Percentiles rank a stretch among this genome's conserved stretches.
These are phyloP conservation scores for Meriones psammophilus DNA, from an alignment of 2,797 vertebrate species.

Conservation along the genomic window DNA sequence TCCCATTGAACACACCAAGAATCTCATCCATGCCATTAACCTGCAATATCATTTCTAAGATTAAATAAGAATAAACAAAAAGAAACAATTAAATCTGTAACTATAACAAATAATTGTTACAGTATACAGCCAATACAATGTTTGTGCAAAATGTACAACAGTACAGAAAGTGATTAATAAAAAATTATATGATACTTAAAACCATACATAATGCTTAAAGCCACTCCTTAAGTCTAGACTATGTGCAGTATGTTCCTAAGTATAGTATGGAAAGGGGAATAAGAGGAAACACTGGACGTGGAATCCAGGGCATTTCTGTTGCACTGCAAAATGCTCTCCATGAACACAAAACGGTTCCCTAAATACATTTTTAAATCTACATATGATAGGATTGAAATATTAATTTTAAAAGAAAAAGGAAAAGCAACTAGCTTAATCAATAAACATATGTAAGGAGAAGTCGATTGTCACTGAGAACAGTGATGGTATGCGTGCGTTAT, in stretches of 20 bases:
- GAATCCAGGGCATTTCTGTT: neutral
- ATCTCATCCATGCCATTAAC: neutral
- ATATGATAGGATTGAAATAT: neutral
- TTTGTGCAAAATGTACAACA: neutral
- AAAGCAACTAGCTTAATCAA: neutral
- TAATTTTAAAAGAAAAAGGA: neutral
- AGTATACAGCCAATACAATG: neutral
- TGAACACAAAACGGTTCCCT: slow-evolving; percentile 4
- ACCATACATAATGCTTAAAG: neutral
- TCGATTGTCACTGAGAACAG: neutral
- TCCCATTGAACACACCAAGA: neutral
- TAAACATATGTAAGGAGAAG: slow-evolving; percentile 16
- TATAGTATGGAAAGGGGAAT: neutral
- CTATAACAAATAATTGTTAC: neutral
- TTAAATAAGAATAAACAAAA: neutral
- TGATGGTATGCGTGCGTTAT: neutral
- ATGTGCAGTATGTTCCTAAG: neutral
- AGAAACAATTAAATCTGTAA: neutral
- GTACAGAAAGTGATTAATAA: neutral
- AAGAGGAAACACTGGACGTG: neutral
- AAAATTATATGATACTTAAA: neutral
- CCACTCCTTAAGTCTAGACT: neutral
- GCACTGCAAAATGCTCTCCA: neutral
- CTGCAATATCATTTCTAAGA: slow-evolving; percentile 8
- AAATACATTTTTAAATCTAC: neutral